Evolutionary conservation across 1,140 invertebrate species (phyloP), one percentile per base, ranked within the genome.

Genomic region (Drosophila pachea): DNA sequence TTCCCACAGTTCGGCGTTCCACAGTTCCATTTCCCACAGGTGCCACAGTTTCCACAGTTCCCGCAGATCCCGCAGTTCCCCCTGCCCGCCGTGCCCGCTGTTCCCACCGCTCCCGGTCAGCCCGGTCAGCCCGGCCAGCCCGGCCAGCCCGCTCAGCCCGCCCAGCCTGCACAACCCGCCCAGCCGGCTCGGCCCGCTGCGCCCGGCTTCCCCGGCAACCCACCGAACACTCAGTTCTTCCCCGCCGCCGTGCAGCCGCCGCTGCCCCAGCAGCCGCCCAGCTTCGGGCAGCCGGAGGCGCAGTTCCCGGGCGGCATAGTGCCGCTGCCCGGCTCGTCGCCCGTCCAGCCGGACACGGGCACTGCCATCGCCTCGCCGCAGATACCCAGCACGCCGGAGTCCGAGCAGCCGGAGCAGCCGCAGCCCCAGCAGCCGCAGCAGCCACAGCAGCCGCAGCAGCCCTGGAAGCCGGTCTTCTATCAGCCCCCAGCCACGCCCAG

Each of bases 301-400:
- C 78, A 88, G 55, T 88, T 88, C 22, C 82, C 86, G 0, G 74
- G 77, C 7, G 76, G 76, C 45, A 76, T 84, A 35, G 70, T 71
- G 0, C 87, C 87, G 0, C 53, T 87, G 38, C 74, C 87, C 5
- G 87, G 87, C 8, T 78, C 86, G 4, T 40, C 52, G 6, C 62
- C 79, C 4, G 79, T 83, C 4, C 64, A 52, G 0, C 86, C 87
- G 0, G 87, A 88, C 14, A 61, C 70, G 3, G 87, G 87, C 43
- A 82, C 76, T 0, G 87, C 79, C 2, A 88, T 87, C 40, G 87
- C 87, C 5, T 75, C 83, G 2, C 87, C 87, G 7, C 87, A 88
- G 55, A 88, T 88, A 35, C 87, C 87, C 16, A 67, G 42, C 14
- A 14, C 56, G 4, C 71, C 76, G 5, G 64, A 72, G 38, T 40